These are phyloP conservation scores for Notothenia coriiceps DNA, from an alignment of 2,113 vertebrate species.

Conservation along the genomic window DNA sequence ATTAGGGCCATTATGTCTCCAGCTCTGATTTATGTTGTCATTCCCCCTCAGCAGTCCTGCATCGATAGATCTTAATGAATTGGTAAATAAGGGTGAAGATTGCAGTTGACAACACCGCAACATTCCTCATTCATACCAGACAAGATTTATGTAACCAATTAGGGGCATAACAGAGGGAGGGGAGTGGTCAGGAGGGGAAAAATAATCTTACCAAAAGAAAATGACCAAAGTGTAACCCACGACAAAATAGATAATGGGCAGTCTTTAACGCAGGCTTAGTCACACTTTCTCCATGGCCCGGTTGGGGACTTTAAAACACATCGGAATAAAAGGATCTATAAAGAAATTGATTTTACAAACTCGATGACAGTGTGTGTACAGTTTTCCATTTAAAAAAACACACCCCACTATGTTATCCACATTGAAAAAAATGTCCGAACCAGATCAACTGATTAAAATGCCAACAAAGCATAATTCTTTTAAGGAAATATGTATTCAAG, in stretches of 20 bases:
- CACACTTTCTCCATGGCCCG: slow-evolving; percentile 85
- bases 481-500: slow-evolving; percentile 75
- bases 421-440: slow-evolving; percentile 50
- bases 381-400: slow-evolving; percentile 27
- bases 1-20: slow-evolving; percentile 99
- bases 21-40: slow-evolving; percentile 99
- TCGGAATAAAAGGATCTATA: slow-evolving; percentile 34
- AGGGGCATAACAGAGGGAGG: slow-evolving; percentile 95
- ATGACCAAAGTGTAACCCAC: slow-evolving; percentile 96
- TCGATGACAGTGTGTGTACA: slow-evolving; percentile 16
- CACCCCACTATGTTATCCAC: slow-evolving; percentile 27
- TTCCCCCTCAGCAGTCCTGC: slow-evolving; percentile 97
- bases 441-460: slow-evolving; percentile 73
- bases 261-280: slow-evolving; percentile 92
- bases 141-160: slow-evolving; percentile 99
- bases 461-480: slow-evolving; percentile 74
- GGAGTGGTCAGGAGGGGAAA: slow-evolving; percentile 94
- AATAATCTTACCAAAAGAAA: slow-evolving; percentile 97
- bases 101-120: slow-evolving; percentile 99
- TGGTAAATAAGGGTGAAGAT: slow-evolving; percentile 99
- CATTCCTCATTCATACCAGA: slow-evolving; percentile 99
- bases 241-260: slow-evolving; percentile 95
- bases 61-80: slow-evolving; percentile 99
- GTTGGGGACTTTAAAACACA: slow-evolving; percentile 60
- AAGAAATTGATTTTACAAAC: slow-evolving; percentile 67